Conservation (phyloP, 2,113 vertebrate genomes). For the Lepisosteus osseus region DNA sequence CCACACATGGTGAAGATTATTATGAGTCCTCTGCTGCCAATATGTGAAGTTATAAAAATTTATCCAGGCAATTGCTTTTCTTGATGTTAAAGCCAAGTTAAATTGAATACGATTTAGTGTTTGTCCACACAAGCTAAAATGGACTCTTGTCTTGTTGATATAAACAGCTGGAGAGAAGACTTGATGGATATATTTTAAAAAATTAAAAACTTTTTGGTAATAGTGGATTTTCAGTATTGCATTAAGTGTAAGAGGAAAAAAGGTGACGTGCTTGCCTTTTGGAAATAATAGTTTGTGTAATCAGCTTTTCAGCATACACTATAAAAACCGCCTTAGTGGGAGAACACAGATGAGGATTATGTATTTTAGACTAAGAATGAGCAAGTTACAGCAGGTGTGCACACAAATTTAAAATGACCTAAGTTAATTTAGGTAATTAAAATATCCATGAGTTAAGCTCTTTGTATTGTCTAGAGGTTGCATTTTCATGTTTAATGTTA, state of each 20-base stretch:
- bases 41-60: conserved; percentile 27
- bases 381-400: too few relatives aligned
- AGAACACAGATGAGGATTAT: too few relatives aligned
- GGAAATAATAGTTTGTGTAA: neutral
- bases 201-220: conserved; percentile 35
- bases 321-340: too few relatives aligned
- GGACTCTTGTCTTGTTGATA: neutral
- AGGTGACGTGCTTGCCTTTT: neutral
- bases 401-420: too few relatives aligned
- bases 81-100: conserved; percentile 60
- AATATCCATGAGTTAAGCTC: too few relatives aligned
- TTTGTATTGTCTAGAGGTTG: too few relatives aligned
- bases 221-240: neutral
- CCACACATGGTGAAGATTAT: conserved; percentile 67
- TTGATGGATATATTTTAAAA: conserved; percentile 28
- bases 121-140: neutral
- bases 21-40: conserved; percentile 39
- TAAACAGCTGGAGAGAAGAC: conserved; percentile 2
- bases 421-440: too few relatives aligned
- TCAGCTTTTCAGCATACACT: too few relatives aligned
- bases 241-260: too few relatives aligned
- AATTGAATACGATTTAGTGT: conserved; percentile 47
- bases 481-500: neutral
- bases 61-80: conserved; percentile 36
- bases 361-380: too few relatives aligned